These are phyloP conservation scores for Gorsachius magnificus DNA, from an alignment of 2,797 vertebrate species.

Conservation along the genomic window DNA sequence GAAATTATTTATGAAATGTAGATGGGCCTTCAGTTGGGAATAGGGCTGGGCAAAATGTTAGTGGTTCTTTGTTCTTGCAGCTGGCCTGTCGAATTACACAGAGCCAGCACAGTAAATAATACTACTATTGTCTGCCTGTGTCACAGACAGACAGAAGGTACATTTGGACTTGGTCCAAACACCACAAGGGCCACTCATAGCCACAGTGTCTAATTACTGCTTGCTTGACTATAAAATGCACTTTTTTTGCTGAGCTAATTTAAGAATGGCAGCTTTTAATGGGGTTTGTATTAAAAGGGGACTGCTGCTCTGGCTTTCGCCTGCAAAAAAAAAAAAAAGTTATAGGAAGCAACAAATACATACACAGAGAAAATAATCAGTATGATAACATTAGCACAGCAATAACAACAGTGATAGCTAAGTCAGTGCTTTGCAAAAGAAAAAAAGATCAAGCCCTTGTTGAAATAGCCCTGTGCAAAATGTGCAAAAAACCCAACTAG, in stretches of 20 bases:
- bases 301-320: conserved; percentile 36
- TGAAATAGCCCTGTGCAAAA: neutral
- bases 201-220: conserved; percentile 84
- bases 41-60: conserved; percentile 77
- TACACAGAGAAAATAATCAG: conserved; percentile 8
- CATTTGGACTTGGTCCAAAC: conserved; percentile 80
- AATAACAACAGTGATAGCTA: conserved; percentile 1
- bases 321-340: conserved; percentile 49
- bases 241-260: conserved; percentile 75
- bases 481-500: neutral
- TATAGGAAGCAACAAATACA: conserved; percentile 55
- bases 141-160: conserved; percentile 86
- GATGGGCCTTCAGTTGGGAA: conserved; percentile 70
- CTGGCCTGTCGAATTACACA: conserved; percentile 80
- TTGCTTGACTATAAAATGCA: conserved; percentile 79
- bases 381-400: conserved; percentile 38
- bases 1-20: conserved; percentile 78
- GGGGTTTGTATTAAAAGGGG: conserved; percentile 62
- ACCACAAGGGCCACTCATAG: conserved; percentile 82
- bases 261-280: conserved; percentile 78
- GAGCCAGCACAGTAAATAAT: conserved; percentile 82
- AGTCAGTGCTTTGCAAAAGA: neutral
- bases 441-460: neutral
- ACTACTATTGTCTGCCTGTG: conserved; percentile 81
- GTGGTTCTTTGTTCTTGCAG: conserved; percentile 80